Conservation (phyloP, 2,888 invertebrate genomes). For the Cynaeus angustus region DNA sequence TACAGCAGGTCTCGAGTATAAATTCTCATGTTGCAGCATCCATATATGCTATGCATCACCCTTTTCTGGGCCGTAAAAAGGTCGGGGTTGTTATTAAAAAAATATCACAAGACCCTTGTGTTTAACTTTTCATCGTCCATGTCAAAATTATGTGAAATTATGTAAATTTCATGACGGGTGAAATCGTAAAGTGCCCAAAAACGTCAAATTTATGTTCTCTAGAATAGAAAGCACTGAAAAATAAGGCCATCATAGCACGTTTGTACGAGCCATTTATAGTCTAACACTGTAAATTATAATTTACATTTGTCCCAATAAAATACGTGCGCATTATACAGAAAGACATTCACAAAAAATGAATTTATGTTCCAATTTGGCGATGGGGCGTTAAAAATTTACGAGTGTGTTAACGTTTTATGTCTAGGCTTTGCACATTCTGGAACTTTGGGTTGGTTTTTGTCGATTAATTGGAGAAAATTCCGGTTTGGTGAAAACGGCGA, state of each 20-base stretch:
- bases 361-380: constrained; percentile 20
- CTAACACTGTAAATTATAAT: constrained; percentile 25
- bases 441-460: no score
- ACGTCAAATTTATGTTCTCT: constrained; percentile 17
- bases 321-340: neutral
- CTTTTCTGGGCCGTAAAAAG: constrained; percentile 4
- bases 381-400: neutral
- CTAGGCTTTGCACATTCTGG: no score
- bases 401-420: no score
- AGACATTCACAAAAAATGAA: constrained; percentile 10
- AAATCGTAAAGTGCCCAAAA: constrained; percentile 20
- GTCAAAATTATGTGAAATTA: constrained; percentile 28
- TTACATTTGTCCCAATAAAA: constrained; percentile 26
- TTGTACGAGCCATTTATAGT: constrained; percentile 19
- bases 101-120: neutral
- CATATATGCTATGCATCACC: constrained; percentile 2
- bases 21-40: constrained; percentile 1
- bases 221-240: constrained; percentile 15
- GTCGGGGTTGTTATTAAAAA: neutral
- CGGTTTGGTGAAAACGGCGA: no score
- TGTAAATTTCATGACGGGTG: constrained; percentile 35
- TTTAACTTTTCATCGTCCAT: constrained; percentile 19
- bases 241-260: constrained; percentile 16
- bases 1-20: neutral
- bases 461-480: neutral